Conservation (phyloP, 2,113 vertebrate species). For the Gallinago undulata region DNA sequence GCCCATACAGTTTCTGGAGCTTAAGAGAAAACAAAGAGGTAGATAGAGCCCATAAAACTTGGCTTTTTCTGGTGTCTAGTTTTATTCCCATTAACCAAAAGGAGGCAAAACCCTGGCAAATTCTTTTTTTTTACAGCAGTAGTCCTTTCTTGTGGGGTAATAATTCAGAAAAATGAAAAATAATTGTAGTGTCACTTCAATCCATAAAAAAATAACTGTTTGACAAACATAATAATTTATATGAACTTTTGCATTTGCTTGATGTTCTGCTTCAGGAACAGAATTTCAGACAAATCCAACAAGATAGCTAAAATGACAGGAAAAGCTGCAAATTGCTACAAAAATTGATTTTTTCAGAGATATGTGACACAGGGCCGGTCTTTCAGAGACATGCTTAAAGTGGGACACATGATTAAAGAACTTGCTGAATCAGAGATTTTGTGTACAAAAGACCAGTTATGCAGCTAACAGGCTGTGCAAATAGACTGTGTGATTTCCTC, state of each 20-base stretch:
- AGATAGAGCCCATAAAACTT: not conserved
- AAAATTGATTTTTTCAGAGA: slow-evolving; percentile 21
- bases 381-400: not conserved
- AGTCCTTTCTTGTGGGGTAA: not conserved
- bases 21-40: not conserved
- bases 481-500: slow-evolving; percentile 2
- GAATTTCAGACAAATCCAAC: not conserved
- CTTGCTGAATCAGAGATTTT: slow-evolving; percentile 57
- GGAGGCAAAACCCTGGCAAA: not conserved
- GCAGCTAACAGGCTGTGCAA: slow-evolving; percentile 34
- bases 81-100: not conserved
- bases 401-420: slow-evolving; percentile 16
- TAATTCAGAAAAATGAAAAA: not conserved
- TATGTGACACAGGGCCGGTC: not conserved
- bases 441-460: slow-evolving; percentile 48
- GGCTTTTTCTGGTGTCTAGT: not conserved
- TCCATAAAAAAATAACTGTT: not conserved
- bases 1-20: not conserved
- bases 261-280: not conserved
- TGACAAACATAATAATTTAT: not conserved
- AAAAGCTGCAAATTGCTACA: not conserved
- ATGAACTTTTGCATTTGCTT: not conserved
- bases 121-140: not conserved
- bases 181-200: not conserved
- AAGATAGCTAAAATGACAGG: not conserved